These are phyloP conservation scores for Lymantria monacha DNA, from an alignment of 2,888 invertebrate species.

Conservation along the genomic window DNA sequence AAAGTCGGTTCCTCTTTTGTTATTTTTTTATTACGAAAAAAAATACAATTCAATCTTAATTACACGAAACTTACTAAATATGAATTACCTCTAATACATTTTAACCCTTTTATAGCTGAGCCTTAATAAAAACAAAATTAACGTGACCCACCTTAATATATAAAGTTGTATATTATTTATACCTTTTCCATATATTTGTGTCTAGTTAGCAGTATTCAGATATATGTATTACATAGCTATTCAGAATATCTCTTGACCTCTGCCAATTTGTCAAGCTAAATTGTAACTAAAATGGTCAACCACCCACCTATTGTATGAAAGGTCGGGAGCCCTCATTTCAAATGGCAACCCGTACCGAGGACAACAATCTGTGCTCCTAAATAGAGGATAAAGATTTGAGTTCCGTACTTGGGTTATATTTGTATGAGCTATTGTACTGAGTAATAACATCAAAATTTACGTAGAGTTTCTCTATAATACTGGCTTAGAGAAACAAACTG, in stretches of 20 bases:
- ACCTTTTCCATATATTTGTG: no score
- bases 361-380: neutral
- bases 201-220: neutral
- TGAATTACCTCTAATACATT: no score
- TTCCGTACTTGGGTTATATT: constrained; percentile 6
- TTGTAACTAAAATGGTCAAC: constrained; percentile 3
- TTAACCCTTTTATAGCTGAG: no score
- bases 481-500: neutral
- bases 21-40: no score
- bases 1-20: no score
- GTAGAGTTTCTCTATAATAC: neutral
- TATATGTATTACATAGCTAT: neutral
- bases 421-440: constrained; percentile 3
- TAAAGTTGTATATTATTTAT: no score
- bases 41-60: no score
- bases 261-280: constrained; percentile 2
- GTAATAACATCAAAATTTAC: neutral
- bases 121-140: no score
- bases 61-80: no score
- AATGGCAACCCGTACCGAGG: neutral
- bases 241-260: neutral
- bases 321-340: neutral
- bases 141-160: no score
- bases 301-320: constrained; percentile 2
- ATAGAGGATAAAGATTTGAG: constrained; percentile 3